Evolutionary conservation across 2,113 vertebrate species (phyloP).

Genomic region (Heteronetta atricapilla): DNA sequence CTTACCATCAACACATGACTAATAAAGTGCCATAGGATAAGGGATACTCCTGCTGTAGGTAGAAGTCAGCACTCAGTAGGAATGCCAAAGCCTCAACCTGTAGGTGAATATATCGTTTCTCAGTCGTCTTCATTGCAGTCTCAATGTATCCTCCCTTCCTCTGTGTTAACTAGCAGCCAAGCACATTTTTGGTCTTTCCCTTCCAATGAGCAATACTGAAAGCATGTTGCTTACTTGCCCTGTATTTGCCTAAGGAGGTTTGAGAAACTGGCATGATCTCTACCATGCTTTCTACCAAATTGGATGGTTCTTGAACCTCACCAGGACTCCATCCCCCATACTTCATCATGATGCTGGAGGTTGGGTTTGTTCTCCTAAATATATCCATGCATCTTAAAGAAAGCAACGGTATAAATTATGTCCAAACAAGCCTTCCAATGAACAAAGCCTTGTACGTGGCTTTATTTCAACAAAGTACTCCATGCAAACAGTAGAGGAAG

Average conservation of each 20-base stretch:
- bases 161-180: background rate
- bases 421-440: background rate
- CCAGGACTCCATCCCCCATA: background rate
- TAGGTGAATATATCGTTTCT: background rate
- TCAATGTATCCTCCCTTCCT: background rate
- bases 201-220: background rate
- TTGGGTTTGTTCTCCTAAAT: background rate
- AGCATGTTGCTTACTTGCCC: background rate
- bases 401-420: background rate
- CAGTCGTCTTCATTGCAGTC: background rate
- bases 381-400: background rate
- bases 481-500: background rate
- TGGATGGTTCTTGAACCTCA: background rate
- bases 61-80: background rate
- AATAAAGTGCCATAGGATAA: background rate
- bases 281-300: background rate
- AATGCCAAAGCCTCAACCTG: background rate
- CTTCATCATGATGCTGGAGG: background rate
- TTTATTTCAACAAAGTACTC: background rate
- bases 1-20: background rate
- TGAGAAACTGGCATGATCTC: background rate
- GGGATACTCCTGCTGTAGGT: background rate
- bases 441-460: background rate
- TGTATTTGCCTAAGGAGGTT: background rate
- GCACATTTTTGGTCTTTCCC: background rate